Evolutionary conservation across 2,888 invertebrate genomes (phyloP).

Genomic region (Oscheius sp.): DNA sequence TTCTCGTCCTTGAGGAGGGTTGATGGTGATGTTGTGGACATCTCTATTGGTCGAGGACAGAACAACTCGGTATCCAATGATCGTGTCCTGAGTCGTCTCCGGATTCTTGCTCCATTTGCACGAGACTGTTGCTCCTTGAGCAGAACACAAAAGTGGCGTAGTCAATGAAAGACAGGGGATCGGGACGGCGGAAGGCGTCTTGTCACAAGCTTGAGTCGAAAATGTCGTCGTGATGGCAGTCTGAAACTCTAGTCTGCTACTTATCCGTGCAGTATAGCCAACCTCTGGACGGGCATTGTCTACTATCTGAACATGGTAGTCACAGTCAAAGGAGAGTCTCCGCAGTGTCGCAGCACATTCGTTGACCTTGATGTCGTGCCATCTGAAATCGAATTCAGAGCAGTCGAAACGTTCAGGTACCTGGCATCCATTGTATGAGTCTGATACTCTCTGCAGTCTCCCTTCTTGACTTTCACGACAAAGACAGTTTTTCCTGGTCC

Average conservation of each 20-base stretch:
- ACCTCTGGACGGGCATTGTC: constrained; percentile 21
- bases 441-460: constrained; percentile 57
- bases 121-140: constrained; percentile 16
- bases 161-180: constrained; percentile 53
- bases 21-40: constrained; percentile 54
- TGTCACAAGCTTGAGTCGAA: constrained; percentile 56
- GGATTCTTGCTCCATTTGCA: constrained; percentile 28
- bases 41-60: constrained; percentile 46
- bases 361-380: constrained; percentile 52
- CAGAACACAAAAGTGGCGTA: constrained; percentile 47
- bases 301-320: constrained; percentile 56
- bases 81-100: constrained; percentile 46
- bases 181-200: constrained; percentile 47
- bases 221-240: constrained; percentile 36
- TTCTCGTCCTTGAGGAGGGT: constrained; percentile 53
- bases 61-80: constrained; percentile 53
- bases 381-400: constrained; percentile 19
- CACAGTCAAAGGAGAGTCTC: constrained; percentile 64
- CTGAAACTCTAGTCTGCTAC: background rate
- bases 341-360: constrained; percentile 61
- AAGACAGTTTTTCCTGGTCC: constrained; percentile 44
- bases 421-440: constrained; percentile 44
- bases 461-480: constrained; percentile 54
- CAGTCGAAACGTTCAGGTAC: background rate
- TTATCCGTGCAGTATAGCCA: background rate